phyloP scores from a whole-genome alignment of 2,797 vertebrate genomes.

The Helostoma temminkii region DNA sequence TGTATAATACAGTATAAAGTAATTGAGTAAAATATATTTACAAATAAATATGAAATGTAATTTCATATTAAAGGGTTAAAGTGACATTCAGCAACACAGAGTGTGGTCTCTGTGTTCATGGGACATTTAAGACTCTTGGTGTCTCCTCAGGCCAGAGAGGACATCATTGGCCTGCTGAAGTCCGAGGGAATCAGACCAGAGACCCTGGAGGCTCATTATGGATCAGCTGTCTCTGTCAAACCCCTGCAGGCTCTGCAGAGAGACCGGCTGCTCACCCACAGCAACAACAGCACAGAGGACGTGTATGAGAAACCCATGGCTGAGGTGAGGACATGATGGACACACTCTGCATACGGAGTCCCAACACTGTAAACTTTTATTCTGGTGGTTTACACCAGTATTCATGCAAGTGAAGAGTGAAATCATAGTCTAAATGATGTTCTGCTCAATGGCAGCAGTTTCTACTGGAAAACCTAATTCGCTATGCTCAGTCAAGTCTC shows the following conservation, averaged over 20 bases:
- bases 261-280: constrained; percentile 85
- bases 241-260: constrained; percentile 93
- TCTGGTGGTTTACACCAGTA: constrained; percentile 10
- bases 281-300: constrained; percentile 81
- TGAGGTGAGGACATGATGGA: constrained; percentile 83
- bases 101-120: too few species aligned
- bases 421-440: neutral
- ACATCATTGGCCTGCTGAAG: constrained; percentile 94
- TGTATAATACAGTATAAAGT: too few species aligned
- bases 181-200: constrained; percentile 89
- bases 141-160: constrained; percentile 91
- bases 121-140: neutral
- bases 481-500: constrained; percentile 15
- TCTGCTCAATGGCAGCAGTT: neutral
- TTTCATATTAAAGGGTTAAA: too few species aligned
- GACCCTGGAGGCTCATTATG: constrained; percentile 93
- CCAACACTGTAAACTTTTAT: neutral
- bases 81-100: neutral
- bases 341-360: neutral
- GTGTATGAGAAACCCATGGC: constrained; percentile 95
- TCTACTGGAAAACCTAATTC: constrained; percentile 5
- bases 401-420: neutral
- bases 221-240: constrained; percentile 85
- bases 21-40: neutral
- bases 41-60: too few species aligned